Conservation (phyloP, 1,140 invertebrate genomes). For the Varroa destructor region DNA sequence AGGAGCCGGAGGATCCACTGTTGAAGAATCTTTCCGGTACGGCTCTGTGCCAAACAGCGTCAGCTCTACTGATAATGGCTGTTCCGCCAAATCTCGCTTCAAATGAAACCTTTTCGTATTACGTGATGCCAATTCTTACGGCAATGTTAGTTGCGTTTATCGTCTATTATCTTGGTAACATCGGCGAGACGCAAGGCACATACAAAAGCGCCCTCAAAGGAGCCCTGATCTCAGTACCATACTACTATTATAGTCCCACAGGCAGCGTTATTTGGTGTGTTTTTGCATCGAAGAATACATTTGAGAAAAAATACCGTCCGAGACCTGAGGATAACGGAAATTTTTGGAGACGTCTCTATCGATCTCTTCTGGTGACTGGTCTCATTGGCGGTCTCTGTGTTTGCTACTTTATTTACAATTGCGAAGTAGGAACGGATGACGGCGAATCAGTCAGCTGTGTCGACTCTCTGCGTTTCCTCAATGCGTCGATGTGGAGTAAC, state of each 20-base stretch:
- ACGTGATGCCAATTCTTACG: conserved; percentile 29
- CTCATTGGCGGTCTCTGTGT: conserved; percentile 60
- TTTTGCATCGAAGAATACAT: conserved; percentile 31
- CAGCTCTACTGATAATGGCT: conserved; percentile 56
- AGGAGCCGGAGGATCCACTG: conserved; percentile 62
- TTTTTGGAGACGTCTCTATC: conserved; percentile 39
- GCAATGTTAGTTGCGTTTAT: conserved; percentile 46
- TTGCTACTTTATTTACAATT: conserved; percentile 76
- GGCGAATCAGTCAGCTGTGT: conserved; percentile 64
- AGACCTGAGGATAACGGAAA: conserved; percentile 46
- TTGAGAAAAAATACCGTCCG: conserved; percentile 56
- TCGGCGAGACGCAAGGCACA: conserved; percentile 60
- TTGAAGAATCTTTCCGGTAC: conserved; percentile 61
- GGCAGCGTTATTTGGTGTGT: conserved; percentile 41
- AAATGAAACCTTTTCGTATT: not conserved
- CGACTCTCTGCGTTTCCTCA: conserved; percentile 73
- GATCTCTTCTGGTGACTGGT: conserved; percentile 48
- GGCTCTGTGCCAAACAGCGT: conserved; percentile 56
- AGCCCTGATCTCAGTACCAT: conserved; percentile 51
- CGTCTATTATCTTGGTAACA: conserved; percentile 75
- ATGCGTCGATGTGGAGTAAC: conserved; percentile 63
- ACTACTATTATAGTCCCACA: conserved; percentile 53
- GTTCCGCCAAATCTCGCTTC: conserved; percentile 28
- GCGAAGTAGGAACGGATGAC: conserved; percentile 64
- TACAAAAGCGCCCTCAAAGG: conserved; percentile 54